Evolutionary conservation across 2,113 vertebrate species (phyloP).

Genomic region (Tinamus guttatus): DNA sequence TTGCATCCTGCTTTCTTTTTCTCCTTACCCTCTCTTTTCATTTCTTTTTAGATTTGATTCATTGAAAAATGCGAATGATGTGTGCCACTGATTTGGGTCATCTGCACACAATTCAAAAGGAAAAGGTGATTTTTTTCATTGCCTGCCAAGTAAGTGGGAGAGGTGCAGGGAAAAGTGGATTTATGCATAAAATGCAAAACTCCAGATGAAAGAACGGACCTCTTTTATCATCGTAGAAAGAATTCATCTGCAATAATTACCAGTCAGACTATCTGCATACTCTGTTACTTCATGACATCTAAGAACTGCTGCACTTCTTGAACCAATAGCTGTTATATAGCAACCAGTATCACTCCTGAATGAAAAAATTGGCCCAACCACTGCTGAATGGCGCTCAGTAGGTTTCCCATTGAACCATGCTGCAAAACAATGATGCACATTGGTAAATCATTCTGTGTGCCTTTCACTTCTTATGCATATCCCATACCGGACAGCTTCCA

Average conservation of each 20-base stretch:
- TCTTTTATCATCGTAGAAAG: neutral
- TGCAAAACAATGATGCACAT: slow-evolving; percentile 61
- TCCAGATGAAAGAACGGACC: neutral
- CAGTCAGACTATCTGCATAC: neutral
- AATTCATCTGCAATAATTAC: slow-evolving; percentile 52
- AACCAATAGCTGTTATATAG: slow-evolving; percentile 33
- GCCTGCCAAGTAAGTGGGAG: slow-evolving; percentile 26
- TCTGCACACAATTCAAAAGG: slow-evolving; percentile 33
- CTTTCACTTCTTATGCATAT: slow-evolving; percentile 72
- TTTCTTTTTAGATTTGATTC: slow-evolving; percentile 16
- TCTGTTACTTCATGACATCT: slow-evolving; percentile 28
- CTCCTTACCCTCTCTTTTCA: neutral
- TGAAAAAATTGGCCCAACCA: slow-evolving; percentile 63
- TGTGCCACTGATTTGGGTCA: slow-evolving; percentile 31
- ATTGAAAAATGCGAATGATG: slow-evolving; percentile 9
- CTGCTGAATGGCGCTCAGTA: slow-evolving; percentile 67
- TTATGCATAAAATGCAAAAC: slow-evolving; percentile 33
- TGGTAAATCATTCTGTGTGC: slow-evolving; percentile 68
- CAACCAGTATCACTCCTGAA: slow-evolving; percentile 52
- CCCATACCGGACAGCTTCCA: slow-evolving; percentile 72
- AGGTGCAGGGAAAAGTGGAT: slow-evolving; percentile 31
- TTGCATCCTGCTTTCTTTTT: slow-evolving; percentile 19
- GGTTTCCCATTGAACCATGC: slow-evolving; percentile 59
- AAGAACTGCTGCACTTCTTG: slow-evolving; percentile 52
- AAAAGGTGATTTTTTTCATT: slow-evolving; percentile 38